Evolutionary conservation across 2,797 vertebrate genomes (phyloP).

Genomic region (Mormyrus hasselquistii): DNA sequence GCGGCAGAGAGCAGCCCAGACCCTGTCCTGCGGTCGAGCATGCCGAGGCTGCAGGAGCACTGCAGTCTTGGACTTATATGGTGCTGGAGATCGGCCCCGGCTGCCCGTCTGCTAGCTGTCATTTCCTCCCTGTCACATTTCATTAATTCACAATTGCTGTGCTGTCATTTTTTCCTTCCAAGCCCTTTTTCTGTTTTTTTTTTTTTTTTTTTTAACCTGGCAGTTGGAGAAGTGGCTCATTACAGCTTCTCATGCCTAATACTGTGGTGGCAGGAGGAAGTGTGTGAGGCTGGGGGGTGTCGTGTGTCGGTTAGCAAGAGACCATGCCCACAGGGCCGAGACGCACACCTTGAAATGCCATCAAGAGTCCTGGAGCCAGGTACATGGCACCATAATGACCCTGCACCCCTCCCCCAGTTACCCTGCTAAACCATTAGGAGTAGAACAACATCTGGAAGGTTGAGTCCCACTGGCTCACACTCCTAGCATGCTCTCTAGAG

Average conservation of each 20-base stretch:
- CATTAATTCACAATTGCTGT: conserved; percentile 43
- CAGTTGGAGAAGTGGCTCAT: conserved; percentile 35
- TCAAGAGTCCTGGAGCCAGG: conserved; percentile 13
- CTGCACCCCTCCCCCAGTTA: neutral
- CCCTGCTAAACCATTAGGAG: neutral
- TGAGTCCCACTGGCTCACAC: neutral
- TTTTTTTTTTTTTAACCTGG: conserved; percentile 43
- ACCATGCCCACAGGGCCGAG: conserved; percentile 12
- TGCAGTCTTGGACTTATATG: conserved; percentile 52
- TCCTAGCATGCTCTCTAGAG: neutral
- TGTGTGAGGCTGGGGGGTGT: neutral
- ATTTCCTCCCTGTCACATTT: conserved; percentile 55
- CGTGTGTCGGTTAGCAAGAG: conserved; percentile 17
- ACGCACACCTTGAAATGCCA: conserved; percentile 24
- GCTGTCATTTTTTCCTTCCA: conserved; percentile 42
- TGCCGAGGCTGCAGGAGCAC: conserved; percentile 28
- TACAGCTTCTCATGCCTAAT: conserved; percentile 31
- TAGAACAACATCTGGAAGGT: neutral
- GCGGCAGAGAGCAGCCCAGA: neutral
- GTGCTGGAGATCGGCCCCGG: conserved; percentile 47
- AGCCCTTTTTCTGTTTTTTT: conserved; percentile 34
- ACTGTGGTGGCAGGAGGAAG: neutral
- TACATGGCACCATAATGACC: neutral
- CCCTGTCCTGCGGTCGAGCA: neutral
- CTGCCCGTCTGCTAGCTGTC: conserved; percentile 49